phyloP scores from a whole-genome alignment of 2,113 vertebrate genomes.

The Camelus bactrianus region DNA sequence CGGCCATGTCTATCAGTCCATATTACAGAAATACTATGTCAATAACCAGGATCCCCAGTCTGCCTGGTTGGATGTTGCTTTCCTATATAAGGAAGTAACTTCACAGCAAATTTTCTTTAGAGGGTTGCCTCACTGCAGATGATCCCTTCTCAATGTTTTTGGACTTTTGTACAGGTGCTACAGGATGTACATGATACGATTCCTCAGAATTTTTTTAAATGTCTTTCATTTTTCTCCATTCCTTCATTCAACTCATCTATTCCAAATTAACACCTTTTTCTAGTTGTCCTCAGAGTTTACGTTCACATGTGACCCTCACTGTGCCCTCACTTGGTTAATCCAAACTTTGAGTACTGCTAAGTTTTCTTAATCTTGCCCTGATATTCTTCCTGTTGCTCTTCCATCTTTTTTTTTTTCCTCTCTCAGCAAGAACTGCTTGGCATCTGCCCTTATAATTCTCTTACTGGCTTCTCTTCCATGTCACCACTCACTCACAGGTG shows the following conservation, averaged over 20 bases:
- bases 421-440: conserved; percentile 14
- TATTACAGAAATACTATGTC: not conserved
- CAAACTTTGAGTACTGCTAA: not conserved
- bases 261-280: not conserved
- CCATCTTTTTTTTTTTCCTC: not conserved
- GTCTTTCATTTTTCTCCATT: not conserved
- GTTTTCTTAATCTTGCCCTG: not conserved
- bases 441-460: not conserved
- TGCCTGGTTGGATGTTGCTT: not conserved
- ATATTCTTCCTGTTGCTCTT: not conserved
- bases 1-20: not conserved
- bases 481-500: not conserved
- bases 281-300: not conserved
- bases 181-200: not conserved
- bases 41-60: not conserved
- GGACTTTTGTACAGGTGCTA: not conserved
- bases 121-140: not conserved
- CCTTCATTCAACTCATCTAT: not conserved
- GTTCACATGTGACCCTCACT: not conserved
- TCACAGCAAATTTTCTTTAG: not conserved
- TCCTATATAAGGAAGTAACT: not conserved
- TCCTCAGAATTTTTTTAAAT: not conserved
- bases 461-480: not conserved
- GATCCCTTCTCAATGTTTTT: not conserved
- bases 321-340: not conserved